Percentiles rank a stretch among this genome's conserved stretches.
Evolutionary conservation across 30 jellyfish, hydroid and myxozoan genomes (phyloP).

Genomic region (Nemopilema nomurai): DNA sequence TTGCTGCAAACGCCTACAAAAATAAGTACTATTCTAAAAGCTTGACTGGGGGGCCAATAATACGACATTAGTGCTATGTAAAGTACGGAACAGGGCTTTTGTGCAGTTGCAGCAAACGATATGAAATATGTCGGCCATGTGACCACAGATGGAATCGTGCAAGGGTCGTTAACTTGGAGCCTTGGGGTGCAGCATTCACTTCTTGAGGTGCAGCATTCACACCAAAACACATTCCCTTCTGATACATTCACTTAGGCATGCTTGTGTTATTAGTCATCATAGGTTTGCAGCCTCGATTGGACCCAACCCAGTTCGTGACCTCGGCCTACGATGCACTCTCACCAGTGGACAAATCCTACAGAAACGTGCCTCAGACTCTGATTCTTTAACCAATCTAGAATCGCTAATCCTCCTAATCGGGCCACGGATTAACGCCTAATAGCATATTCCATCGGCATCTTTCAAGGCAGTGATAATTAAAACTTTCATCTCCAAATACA

Average conservation of each 20-base stretch:
- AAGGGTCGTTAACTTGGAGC: too few relatives aligned
- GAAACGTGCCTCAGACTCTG: not conserved
- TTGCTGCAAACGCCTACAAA: not conserved
- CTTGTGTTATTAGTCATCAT: too few relatives aligned
- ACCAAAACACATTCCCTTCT: too few relatives aligned
- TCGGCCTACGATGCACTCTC: not conserved
- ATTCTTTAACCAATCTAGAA: not conserved
- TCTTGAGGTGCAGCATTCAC: too few relatives aligned
- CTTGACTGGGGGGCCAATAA: not conserved
- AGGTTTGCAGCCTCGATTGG: too few relatives aligned
- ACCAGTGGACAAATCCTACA: not conserved
- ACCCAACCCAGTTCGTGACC: not conserved
- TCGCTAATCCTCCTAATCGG: conserved; percentile 22
- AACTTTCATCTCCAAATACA: conserved; percentile 13
- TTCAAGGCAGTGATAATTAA: conserved; percentile 40
- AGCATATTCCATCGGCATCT: conserved; percentile 34
- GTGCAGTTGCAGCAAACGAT: too few relatives aligned
- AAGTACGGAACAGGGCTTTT: not conserved
- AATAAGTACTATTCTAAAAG: not conserved
- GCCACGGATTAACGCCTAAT: conserved; percentile 9
- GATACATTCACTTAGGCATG: too few relatives aligned
- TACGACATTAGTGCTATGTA: not conserved
- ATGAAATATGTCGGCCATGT: too few relatives aligned
- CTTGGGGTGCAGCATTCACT: too few relatives aligned
- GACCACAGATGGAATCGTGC: too few relatives aligned